Base-by-base conservation (phyloP, 2,888 invertebrate genomes). In the Pyrgus malvae region DNA sequence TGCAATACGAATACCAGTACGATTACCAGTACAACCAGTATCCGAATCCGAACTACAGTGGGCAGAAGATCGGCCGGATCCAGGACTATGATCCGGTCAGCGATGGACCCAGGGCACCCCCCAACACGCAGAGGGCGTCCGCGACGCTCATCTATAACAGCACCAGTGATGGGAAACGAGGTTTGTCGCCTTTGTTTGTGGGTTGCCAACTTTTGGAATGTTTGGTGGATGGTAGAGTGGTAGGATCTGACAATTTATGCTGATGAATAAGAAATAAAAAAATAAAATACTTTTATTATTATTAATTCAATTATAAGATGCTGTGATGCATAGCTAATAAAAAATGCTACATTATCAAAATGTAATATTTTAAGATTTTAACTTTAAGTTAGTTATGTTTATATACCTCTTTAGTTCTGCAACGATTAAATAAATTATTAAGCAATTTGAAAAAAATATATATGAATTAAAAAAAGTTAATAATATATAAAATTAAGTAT, bases 71-170 rank as follows among this genome's bases (percentile, higher is more conserved):
- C 74, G 93, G 95, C 61, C 92, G 94, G 87, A 95, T 95, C 64
- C 94, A 95, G 62, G 96, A 96, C 71, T 96, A 95, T 70, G 96
- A 96, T 78, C 95, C 96, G 2, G 83, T 94, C 61, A 93, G 92
- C 64, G 94, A 94, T 70, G 93, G 94, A 42, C 94, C 94, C 11
- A 91, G 94, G 59, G 91, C 91, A 44, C 91, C 93, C 58, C 94
- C 95, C 0, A 95, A 95, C 73, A 94, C 96, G 3, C 93, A 94
- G 58, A 91, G 96, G 67, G 94, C 95, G 68, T 94, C 95, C 2
- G 95, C 96, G 48, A 96, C 96, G 14, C 92, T 97, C 63, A 96
- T 97, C 70, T 97, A 97, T 82, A 96, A 96, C 67, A 78, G 87
- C 70, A 83, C 86, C 46, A 80, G 69, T 57, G 87, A 89, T 56